A percentile compares a stretch with the other conserved stretches of the same genome.
Evolutionary conservation across 1,140 invertebrate genomes (phyloP).

Genomic region (Aphelenchoides besseyi): DNA sequence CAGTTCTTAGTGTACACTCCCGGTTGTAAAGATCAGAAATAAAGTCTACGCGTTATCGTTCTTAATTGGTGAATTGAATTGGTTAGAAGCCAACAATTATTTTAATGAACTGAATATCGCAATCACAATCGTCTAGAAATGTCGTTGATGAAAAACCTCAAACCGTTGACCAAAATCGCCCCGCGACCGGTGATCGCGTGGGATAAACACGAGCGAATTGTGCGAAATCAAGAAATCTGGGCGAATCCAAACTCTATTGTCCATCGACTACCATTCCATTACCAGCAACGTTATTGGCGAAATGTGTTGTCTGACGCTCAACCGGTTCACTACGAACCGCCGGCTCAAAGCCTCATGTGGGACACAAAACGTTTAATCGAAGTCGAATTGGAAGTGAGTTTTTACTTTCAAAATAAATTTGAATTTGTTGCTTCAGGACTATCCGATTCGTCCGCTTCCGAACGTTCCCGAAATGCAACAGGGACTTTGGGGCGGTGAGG

Average conservation of each 20-base stretch:
- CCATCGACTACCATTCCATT: constrained; percentile 73
- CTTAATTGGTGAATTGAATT: no score
- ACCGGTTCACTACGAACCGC: constrained; percentile 80
- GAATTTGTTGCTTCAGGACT: constrained; percentile 38
- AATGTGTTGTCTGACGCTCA: constrained; percentile 73
- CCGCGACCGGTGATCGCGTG: constrained; percentile 56
- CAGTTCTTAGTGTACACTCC: neutral
- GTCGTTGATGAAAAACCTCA: constrained; percentile 56
- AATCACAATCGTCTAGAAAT: no score
- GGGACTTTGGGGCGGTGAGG: constrained; percentile 94
- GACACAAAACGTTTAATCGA: constrained; percentile 71
- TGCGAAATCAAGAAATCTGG: constrained; percentile 61
- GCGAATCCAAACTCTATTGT: constrained; percentile 55
- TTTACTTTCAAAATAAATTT: constrained; percentile 29
- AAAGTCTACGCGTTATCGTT: neutral
- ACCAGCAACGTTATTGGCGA: constrained; percentile 81
- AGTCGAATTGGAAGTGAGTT: constrained; percentile 51
- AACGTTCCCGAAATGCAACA: constrained; percentile 76
- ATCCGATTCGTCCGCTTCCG: constrained; percentile 72
- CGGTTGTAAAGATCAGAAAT: no score
- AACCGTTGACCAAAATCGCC: constrained; percentile 38
- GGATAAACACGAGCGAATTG: constrained; percentile 59
- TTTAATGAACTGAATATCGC: no score
- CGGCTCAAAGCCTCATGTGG: constrained; percentile 72
- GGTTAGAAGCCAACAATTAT: no score